Evolutionary conservation across 2,888 invertebrate genomes (phyloP).

Genomic region (Hirtodrosophila histrioides): DNA sequence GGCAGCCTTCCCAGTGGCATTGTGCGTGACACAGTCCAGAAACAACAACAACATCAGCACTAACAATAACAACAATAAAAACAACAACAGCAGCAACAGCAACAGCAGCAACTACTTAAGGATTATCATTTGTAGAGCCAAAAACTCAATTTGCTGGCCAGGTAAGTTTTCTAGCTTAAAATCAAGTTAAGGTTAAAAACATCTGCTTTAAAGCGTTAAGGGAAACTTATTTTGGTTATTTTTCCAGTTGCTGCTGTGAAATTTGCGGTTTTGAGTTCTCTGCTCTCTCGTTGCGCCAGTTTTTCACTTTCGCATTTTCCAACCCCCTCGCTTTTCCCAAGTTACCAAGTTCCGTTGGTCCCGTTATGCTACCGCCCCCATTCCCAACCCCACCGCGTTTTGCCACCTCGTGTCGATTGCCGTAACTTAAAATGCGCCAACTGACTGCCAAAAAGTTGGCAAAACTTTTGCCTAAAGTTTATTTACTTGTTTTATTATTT

Average conservation of each 20-base stretch:
- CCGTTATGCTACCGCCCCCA: background rate
- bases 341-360: slow-evolving; percentile 16
- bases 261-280: slow-evolving; percentile 69
- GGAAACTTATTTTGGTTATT: slow-evolving; percentile 5
- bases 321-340: background rate
- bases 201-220: slow-evolving; percentile 34
- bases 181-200: slow-evolving; percentile 1
- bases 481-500: slow-evolving; percentile 72
- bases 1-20: slow-evolving; percentile 30
- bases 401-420: slow-evolving; percentile 60
- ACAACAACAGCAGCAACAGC: slow-evolving; percentile 23
- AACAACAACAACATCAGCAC: slow-evolving; percentile 16
- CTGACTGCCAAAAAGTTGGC: slow-evolving; percentile 75
- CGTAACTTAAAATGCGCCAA: slow-evolving; percentile 77
- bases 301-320: slow-evolving; percentile 55
- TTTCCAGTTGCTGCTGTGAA: slow-evolving; percentile 45
- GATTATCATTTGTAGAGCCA: slow-evolving; percentile 54
- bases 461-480: slow-evolving; percentile 72
- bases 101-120: slow-evolving; percentile 32
- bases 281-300: slow-evolving; percentile 46
- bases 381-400: background rate
- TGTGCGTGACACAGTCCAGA: slow-evolving; percentile 71
- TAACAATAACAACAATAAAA: slow-evolving; percentile 19
- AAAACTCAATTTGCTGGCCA: slow-evolving; percentile 58
- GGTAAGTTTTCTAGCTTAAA: slow-evolving; percentile 54